These are phyloP conservation scores for Tenualosa thibaudeaui DNA, from an alignment of 2,797 vertebrate species.

Conservation along the genomic window DNA sequence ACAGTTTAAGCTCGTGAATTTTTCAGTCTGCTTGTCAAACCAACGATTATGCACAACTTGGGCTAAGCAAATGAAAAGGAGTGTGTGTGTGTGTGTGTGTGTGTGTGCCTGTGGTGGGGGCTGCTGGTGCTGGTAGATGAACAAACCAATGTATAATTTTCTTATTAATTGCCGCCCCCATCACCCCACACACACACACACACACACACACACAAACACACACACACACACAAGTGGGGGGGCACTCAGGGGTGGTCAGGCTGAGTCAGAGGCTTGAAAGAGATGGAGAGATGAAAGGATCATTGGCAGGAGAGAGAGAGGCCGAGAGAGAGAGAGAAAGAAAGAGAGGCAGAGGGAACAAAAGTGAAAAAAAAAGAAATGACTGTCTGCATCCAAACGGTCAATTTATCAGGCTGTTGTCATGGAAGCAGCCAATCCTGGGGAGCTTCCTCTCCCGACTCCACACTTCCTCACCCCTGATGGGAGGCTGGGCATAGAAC, in stretches of 20 bases:
- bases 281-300: too few relatives aligned
- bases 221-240: neutral
- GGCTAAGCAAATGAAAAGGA: conserved; percentile 30
- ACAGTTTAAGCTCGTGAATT: conserved; percentile 45
- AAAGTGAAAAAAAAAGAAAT: neutral
- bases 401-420: conserved; percentile 34
- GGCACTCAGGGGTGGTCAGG: neutral
- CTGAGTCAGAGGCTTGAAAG: neutral
- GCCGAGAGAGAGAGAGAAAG: neutral
- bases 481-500: neutral
- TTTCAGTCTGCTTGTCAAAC: conserved; percentile 39
- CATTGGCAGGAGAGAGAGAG: neutral
- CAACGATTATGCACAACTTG: conserved; percentile 29
- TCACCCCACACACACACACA: neutral
- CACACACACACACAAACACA: too few relatives aligned
- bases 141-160: conserved; percentile 27
- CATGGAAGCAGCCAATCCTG: conserved; percentile 25
- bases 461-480: neutral
- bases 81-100: neutral
- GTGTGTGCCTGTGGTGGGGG: neutral
- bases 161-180: conserved; percentile 20
- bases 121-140: neutral
- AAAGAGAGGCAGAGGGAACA: neutral
- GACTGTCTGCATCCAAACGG: conserved; percentile 26
- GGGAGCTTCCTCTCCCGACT: neutral